Base-by-base conservation (phyloP, 2,797 vertebrate species). In the Neopelma chrysocephalum region DNA sequence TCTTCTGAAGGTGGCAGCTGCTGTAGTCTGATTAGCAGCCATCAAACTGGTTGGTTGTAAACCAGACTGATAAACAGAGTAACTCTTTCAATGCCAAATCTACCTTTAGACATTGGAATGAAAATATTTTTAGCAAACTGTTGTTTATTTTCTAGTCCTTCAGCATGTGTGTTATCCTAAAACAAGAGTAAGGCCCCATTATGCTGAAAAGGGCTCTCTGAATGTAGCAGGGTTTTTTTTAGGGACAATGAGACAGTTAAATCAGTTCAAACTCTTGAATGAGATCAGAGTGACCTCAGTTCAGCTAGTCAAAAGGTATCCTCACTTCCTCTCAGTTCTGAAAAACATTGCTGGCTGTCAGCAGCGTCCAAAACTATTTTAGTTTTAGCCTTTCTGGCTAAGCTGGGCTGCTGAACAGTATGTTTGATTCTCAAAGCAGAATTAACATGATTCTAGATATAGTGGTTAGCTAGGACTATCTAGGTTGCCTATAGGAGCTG, bases 1-100 rank as follows among this genome's bases (percentile, higher is more conserved):
- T 90, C 65, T 87, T 93, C 85, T 92, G 87, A 95, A 84, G 73
- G 54, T 92, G 87, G 56, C 93, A 96, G 86, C 82, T 96, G 90
- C 76, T 91, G 40, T 25, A 34, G 66, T 53, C 88, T 94, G 93
- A 95, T 96, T 93, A 94, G 91, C 53, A 95, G 60, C 73, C 15
- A 1, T 69, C n/a, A 82, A 95, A 84, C 80, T 43, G 31, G 25
- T 75, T 89, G 48, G 51, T 62, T 82, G 47, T 56, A 62, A 86
- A 82, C 66, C 76, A 94, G 73, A 40, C 21, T 54, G 54, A 72
- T 78, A 95, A 88, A 77, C 71, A 54, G 87, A 85, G 25, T 88
- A 89, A 80, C 75, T 48, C 77, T 72, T 90, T 87, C 61, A 66
- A 40, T 32, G 86, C 75, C 18, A 89, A 87, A 71, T 82, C 48